Base-by-base conservation (phyloP, 2,113 vertebrate species). In the Tretioscincus oriximinensis region DNA sequence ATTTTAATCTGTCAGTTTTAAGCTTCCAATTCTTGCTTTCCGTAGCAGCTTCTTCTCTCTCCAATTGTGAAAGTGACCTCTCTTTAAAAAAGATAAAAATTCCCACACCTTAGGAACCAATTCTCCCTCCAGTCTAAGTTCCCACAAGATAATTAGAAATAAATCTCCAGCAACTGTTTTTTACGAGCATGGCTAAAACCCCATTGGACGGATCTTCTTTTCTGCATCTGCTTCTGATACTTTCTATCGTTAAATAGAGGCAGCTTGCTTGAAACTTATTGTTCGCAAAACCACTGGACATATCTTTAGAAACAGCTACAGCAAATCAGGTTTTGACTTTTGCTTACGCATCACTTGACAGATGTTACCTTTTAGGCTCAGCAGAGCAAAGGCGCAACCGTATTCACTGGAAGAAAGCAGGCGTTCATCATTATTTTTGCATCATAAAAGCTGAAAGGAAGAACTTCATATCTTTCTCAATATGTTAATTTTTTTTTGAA, bases 391-490 rank as follows among this genome's bases (percentile, higher is more conserved):
- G 79, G 75, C 11, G 6, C 9, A 26, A 49, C 7, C 64, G 73
- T n/a, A 47, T 73, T 74, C 66, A 20, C 31, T 66, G 78, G 12
- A 51, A 0, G 75, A 10, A 81, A 65, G 69, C 61, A 35, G 81
- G 73, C 7, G 45, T 0, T 0, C 9, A 54, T 35, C 7, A 9
- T 49, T 73, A 51, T 65, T 81, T 77, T 10, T 76, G 21, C 5
- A 70, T 9, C 79, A 14, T 29, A 78, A 26, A 28, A 83, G 1
- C 3, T 85, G 35, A 83, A 85, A 85, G 31, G 21, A 90, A 79
- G 74, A 77, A 75, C 45, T 75, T 86, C 88, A 85, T 60, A 82
- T 80, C 68, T 45, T 67, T 80, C 85, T 60, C 58, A 91, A 80
- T 7, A 73, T 1, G 7, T 60, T 51, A 31, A 78, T 82, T 18